Evolutionary conservation across 2,888 invertebrate genomes (phyloP), one percentile per base, ranked within the genome.

Genomic region (Noctua janthina): DNA sequence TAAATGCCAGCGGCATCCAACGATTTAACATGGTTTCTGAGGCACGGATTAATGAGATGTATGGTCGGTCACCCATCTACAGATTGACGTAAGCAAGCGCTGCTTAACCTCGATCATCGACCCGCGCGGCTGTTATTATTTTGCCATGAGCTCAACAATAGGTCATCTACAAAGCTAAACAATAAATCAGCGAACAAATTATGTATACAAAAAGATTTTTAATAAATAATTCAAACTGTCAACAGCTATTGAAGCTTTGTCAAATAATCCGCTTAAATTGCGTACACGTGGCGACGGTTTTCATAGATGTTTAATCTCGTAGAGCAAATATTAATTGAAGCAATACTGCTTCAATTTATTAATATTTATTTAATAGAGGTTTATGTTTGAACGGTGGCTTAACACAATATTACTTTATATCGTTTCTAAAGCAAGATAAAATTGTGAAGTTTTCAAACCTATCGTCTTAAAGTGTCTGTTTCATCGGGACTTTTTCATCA

Each of bases 201-300:
- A 29, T 54, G 59, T 20, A 2, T 20, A 7, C 5, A 46, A 8
- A 68, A 15, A 1, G 8, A 46, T 46, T 43, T 17, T 10, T 29
- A 46, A 68, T 20, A 20, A 35, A 51, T 49, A 3, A 5, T 51
- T 2, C 5, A n/a, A 49, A 49, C 70, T 51, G 23, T 23, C 29
- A 69, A 75, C 17, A 39, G 64, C 23, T 17, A 7, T 62, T 64
- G 13, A 13, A 70, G 62, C 1, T 69, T 10, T 5, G 64, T 64
- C 35, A 69, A 79, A 35, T n/a, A 62, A 46, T 20, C 43, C 70
- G 11, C 13, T 70, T 78, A 35, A 56, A 23, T 78, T n/a, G 59
- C 46, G 15, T 54, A 66, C 46, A 78, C 70, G 64, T 78, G 79
- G 6, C 35, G n/a, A 1, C 20, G 6, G 6, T 20, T 78, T n/a